Evolutionary conservation across 2,888 invertebrate species (phyloP).

Genomic region (Cheilosia vernalis): DNA sequence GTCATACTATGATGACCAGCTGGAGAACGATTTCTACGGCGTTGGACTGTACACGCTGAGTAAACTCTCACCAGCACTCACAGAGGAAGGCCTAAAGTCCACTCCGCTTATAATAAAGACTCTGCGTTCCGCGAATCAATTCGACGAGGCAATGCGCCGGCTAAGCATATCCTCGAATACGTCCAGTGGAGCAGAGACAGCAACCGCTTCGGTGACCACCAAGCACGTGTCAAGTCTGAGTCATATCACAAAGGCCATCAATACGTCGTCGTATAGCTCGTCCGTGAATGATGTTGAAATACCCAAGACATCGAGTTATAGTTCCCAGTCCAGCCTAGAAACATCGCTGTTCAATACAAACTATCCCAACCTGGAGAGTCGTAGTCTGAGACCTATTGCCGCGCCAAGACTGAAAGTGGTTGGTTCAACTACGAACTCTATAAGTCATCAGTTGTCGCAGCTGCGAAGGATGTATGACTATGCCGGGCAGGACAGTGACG

Average conservation of each 20-base stretch:
- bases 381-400: constrained; percentile 77
- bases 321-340: constrained; percentile 43
- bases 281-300: constrained; percentile 75
- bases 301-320: constrained; percentile 68
- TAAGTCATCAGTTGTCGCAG: constrained; percentile 82
- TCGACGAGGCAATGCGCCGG: constrained; percentile 83
- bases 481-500: constrained; percentile 83
- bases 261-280: constrained; percentile 62
- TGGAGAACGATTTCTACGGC: constrained; percentile 69
- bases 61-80: constrained; percentile 51
- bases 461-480: constrained; percentile 81
- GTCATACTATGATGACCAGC: constrained; percentile 63
- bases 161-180: constrained; percentile 81
- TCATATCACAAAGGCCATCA: constrained; percentile 58
- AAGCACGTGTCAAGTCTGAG: constrained; percentile 65
- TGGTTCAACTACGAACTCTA: constrained; percentile 80
- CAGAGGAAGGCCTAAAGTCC: constrained; percentile 82
- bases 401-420: constrained; percentile 81
- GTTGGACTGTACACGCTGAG: constrained; percentile 39
- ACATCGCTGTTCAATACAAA: constrained; percentile 4
- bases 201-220: constrained; percentile 68
- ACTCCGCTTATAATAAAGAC: constrained; percentile 83
- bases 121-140: constrained; percentile 82
- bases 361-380: constrained; percentile 11
- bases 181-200: constrained; percentile 79